Evolutionary conservation across 2,113 vertebrate species (phyloP).

Genomic region (Gambusia affinis): DNA sequence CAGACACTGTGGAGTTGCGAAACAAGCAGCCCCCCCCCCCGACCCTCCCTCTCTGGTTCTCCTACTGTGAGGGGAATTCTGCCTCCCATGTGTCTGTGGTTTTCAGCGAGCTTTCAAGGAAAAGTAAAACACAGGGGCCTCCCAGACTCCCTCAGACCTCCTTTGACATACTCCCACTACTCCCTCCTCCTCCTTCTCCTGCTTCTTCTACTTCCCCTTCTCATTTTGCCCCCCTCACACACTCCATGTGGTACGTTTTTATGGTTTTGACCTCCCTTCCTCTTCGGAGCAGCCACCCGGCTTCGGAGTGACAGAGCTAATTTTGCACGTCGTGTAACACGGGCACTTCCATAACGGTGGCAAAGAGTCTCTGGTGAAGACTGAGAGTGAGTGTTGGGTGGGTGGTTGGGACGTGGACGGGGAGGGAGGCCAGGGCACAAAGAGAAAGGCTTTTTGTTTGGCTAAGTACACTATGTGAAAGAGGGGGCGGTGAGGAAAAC

Average conservation of each 20-base stretch:
- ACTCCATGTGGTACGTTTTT: constrained; percentile 56
- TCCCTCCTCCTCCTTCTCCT: constrained; percentile 8
- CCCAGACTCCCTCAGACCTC: constrained; percentile 27
- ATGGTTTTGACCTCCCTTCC: constrained; percentile 34
- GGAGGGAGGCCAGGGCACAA: constrained; percentile 9
- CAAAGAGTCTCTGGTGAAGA: constrained; percentile 37
- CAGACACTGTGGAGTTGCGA: constrained; percentile 53
- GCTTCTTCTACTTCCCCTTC: constrained; percentile 17
- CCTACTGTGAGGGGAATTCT: constrained; percentile 74
- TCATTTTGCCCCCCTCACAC: constrained; percentile 37
- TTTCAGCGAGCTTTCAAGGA: constrained; percentile 80
- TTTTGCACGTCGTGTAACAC: constrained; percentile 33
- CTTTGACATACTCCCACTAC: constrained; percentile 9
- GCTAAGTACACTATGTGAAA: constrained; percentile 69
- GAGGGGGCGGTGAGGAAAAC: constrained; percentile 45
- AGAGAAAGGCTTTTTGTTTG: constrained; percentile 75
- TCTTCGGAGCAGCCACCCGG: constrained; percentile 30
- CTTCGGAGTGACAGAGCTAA: constrained; percentile 35
- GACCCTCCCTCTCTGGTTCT: not conserved
- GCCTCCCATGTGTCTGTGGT: constrained; percentile 76
- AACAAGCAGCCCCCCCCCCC: not conserved
- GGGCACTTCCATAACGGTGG: constrained; percentile 45
- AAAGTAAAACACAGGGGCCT: constrained; percentile 75
- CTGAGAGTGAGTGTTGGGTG: constrained; percentile 9
- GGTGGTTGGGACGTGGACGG: not conserved